Percentiles rank a stretch among this genome's conserved stretches.
Conservation (phyloP, 2,113 vertebrate genomes). For the Corythoichthys intestinalis region DNA sequence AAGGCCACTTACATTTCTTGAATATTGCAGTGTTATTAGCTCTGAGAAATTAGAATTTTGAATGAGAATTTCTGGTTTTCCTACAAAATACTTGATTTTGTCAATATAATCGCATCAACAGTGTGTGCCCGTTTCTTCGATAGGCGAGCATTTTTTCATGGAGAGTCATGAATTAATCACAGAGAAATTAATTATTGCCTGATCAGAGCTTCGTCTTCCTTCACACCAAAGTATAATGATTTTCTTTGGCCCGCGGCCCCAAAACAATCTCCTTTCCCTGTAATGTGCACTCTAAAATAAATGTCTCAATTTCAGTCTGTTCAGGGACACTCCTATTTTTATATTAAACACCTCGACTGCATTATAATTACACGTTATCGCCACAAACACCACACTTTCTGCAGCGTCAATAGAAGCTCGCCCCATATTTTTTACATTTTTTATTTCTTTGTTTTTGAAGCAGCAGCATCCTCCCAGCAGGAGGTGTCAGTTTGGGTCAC, state of each 20-base stretch:
- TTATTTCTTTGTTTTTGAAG: background rate
- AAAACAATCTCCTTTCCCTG: background rate
- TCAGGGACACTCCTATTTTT: background rate
- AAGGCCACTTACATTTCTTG: too few species aligned
- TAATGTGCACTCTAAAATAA: conserved; percentile 5
- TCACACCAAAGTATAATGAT: background rate
- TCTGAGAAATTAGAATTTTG: too few species aligned
- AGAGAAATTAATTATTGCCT: background rate
- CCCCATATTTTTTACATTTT: background rate
- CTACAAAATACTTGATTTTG: too few species aligned
- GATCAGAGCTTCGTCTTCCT: background rate
- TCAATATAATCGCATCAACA: too few species aligned
- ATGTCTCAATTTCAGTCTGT: background rate
- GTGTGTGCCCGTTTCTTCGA: too few species aligned
- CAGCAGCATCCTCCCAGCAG: background rate
- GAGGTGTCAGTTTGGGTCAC: background rate
- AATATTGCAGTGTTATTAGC: too few species aligned
- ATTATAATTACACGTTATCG: background rate
- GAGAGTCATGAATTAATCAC: background rate
- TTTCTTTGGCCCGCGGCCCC: background rate
- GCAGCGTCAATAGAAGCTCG: too few species aligned
- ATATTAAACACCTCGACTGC: background rate
- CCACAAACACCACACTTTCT: background rate
- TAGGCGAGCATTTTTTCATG: background rate
- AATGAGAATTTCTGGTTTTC: too few species aligned